Base-by-base conservation (phyloP, 2,888 invertebrate genomes). In the Iselma pallidipennis region DNA sequence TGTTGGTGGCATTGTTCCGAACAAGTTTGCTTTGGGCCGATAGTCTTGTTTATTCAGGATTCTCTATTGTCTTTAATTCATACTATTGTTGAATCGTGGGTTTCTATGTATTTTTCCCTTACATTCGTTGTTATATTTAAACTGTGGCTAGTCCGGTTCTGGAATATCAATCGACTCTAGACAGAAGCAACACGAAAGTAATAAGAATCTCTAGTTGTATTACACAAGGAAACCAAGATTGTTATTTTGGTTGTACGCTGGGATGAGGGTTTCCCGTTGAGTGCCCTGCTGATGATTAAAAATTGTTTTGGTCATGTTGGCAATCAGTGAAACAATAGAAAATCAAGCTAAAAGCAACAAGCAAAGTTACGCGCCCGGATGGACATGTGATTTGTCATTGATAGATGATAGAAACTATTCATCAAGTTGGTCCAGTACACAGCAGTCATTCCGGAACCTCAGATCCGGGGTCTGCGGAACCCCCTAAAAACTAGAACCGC, bases 311-410 rank as follows among this genome's bases (percentile, higher is more conserved):
- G 65, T 65, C 61, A 65, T 61, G 65, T 61, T 52, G 37, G 60
- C 58, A 69, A 67, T 71, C 67, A 70, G 68, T 70, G 66, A 70
- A 71, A 69, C 63, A 63, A 66, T 66, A 65, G 65, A 59, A 66
- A 71, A 68, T 67, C 67, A 63, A 65, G 63, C 63, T 54, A 63
- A 61, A 61, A 59, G 67, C 62, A 62, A 62, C 64, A 63, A 65
- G 67, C 61, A 61, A 55, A 67, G 64, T 68, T 69, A 66, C 71
- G 73, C 74, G 73, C 71, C 63, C 70, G 67, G 71, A 71, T 71
- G 74, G 75, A 76, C 74, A 76, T 78, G 80, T 81, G 80, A 81
- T 81, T 81, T 81, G 81, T 81, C 81, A 80, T 81, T 81, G 80
- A 81, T 81, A 79, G 78, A 81, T 81, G 78, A 77, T 78, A 68